Evolutionary conservation across 1,140 invertebrate species (phyloP).

Genomic region (Eupeodes corollae): DNA sequence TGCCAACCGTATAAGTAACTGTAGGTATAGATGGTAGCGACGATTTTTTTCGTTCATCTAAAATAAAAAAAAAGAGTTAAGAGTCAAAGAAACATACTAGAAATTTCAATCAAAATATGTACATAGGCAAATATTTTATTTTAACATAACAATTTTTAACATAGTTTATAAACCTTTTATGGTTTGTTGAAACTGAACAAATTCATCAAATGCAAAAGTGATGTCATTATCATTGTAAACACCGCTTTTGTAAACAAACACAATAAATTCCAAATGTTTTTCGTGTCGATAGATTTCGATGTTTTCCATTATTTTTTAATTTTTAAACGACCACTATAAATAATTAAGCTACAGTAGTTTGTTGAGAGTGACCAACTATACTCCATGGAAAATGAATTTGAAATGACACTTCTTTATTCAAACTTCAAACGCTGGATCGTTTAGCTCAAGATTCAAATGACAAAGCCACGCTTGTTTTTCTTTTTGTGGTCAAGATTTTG

Average conservation of each 20-base stretch:
- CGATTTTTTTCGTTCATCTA: constrained; percentile 44
- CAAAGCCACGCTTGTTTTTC: too few species aligned
- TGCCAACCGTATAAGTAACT: constrained; percentile 59
- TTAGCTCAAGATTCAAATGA: too few species aligned
- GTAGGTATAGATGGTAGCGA: constrained; percentile 53
- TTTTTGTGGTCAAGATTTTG: too few species aligned
- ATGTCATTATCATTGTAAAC: constrained; percentile 10
- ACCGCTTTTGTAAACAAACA: background rate
- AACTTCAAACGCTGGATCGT: too few species aligned
- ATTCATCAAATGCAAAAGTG: constrained; percentile 1
- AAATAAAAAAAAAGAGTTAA: background rate
- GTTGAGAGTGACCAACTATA: too few species aligned
- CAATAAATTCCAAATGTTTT: too few species aligned
- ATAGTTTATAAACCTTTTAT: background rate
- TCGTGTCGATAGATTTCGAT: constrained; percentile 24
- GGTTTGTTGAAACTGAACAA: constrained; percentile 7
- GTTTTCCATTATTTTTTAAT: constrained; percentile 10
- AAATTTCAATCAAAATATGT: background rate
- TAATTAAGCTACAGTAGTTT: too few species aligned
- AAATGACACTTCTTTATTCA: too few species aligned
- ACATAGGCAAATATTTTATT: background rate
- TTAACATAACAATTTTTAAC: constrained; percentile 1
- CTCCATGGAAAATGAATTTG: too few species aligned
- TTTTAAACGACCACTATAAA: too few species aligned
- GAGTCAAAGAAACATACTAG: background rate